Base-by-base conservation (phyloP, 2,888 invertebrate species). In the Cataglyphis cursor region DNA sequence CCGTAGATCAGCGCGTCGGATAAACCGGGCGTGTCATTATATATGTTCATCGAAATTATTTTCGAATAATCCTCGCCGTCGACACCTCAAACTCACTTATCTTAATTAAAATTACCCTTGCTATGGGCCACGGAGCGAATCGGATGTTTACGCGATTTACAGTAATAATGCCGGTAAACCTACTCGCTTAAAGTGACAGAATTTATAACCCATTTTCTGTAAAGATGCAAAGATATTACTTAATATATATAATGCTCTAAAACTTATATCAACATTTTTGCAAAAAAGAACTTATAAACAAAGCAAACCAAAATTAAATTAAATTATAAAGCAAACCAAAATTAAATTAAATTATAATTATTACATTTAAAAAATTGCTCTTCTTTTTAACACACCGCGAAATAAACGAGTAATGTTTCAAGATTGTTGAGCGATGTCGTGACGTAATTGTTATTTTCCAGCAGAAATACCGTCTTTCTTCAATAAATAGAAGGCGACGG, bases 11-110 rank as follows among this genome's bases (percentile, higher is more conserved):
- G 81, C 85, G 48, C 31, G 48, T 62, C 57, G 81, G 82, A 78
- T 85, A 81, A 86, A 80, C 83, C 83, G 82, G 65, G 73, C 78
- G 81, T 75, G 84, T 59, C 82, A 82, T 82, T 68, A 76, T 59
- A 51, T 64, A 75, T 81, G 84, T 74, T 61, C 68, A 54, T 61
- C 48, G 85, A 87, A 87, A 91, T 90, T 87, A 91, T 90, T 89
- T 90, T 85, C 87, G 73, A 86, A 84, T 84, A 82, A 88, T 87
- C 84, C 86, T 66, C 75, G 38, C 72, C 85, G 85, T 84, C 86
- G 84, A 81, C 85, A 80, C 82, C 64, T 84, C 85, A 61, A 31
- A 54, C 38, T 64, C 83, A 74, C 72, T 73, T 61, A 66, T 86
- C 81, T 88, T 88, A 83, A 87, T 85, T 85, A 82, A 86, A 87